Conservation (phyloP, 2,888 invertebrate species). For the Mactromeris polynyma region DNA sequence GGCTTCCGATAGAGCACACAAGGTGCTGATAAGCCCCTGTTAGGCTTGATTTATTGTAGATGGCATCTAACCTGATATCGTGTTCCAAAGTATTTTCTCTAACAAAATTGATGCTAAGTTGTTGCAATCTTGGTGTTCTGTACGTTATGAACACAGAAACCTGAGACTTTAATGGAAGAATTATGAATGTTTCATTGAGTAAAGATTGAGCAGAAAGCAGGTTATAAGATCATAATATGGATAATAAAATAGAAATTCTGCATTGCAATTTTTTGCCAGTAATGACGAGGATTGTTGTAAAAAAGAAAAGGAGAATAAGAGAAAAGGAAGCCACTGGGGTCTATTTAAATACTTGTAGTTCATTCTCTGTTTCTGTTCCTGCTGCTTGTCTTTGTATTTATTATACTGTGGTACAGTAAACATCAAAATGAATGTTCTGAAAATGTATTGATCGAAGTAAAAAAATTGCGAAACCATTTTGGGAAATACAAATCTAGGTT, state of each 20-base stretch:
- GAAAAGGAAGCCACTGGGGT: neutral
- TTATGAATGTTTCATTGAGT: conserved; percentile 2
- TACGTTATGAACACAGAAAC: neutral
- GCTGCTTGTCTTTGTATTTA: too few species aligned
- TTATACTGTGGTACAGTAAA: too few species aligned
- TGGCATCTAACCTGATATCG: conserved; percentile 5
- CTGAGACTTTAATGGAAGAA: neutral
- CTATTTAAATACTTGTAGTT: too few species aligned
- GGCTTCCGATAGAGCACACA: conserved; percentile 27
- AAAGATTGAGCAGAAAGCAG: neutral
- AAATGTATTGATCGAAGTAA: too few species aligned
- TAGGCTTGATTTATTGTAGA: conserved; percentile 30
- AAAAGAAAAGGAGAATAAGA: neutral
- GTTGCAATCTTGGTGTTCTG: neutral
- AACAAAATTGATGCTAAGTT: neutral
- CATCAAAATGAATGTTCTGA: too few species aligned
- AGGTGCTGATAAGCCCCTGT: conserved; percentile 39
- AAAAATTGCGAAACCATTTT: too few species aligned
- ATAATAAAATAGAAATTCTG: neutral
- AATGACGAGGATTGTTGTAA: neutral
- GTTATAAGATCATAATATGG: neutral
- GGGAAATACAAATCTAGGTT: too few species aligned
- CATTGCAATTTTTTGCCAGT: neutral
- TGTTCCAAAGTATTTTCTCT: neutral
- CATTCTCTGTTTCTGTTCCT: too few species aligned